Percentiles rank a stretch among this genome's conserved stretches.
Evolutionary conservation across 2,888 invertebrate genomes (phyloP).

Genomic region (Rotaria socialis): DNA sequence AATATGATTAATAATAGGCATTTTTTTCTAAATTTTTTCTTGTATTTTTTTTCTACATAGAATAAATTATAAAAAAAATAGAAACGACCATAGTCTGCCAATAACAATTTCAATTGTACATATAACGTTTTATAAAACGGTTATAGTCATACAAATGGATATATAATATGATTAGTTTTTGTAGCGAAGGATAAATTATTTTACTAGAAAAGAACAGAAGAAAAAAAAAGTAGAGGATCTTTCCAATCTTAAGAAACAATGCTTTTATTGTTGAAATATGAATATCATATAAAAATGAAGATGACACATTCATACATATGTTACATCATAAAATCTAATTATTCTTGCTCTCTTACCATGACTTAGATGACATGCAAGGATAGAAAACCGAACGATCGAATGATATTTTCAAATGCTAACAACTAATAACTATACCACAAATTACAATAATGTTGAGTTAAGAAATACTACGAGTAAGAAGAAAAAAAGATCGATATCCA

Average conservation of each 20-base stretch:
- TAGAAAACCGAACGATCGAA: neutral
- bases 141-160: neutral
- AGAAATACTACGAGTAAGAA: neutral
- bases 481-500: no score
- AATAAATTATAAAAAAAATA: no score
- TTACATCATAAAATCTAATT: neutral
- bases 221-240: neutral
- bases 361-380: neutral
- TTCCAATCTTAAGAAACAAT: neutral
- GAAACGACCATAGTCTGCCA: no score
- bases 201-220: no score
- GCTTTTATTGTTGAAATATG: neutral
- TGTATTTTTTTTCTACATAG: no score
- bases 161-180: neutral
- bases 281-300: neutral
- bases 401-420: no score
- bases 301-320: neutral
- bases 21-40: no score
- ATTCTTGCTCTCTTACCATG: neutral
- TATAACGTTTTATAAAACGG: neutral
- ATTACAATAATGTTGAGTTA: neutral
- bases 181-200: neutral
- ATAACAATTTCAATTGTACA: no score
- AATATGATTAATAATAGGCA: no score
- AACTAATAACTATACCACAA: neutral